phyloP scores from a whole-genome alignment of 2,797 vertebrate genomes.

The Ptychobarbus kaznakovi region DNA sequence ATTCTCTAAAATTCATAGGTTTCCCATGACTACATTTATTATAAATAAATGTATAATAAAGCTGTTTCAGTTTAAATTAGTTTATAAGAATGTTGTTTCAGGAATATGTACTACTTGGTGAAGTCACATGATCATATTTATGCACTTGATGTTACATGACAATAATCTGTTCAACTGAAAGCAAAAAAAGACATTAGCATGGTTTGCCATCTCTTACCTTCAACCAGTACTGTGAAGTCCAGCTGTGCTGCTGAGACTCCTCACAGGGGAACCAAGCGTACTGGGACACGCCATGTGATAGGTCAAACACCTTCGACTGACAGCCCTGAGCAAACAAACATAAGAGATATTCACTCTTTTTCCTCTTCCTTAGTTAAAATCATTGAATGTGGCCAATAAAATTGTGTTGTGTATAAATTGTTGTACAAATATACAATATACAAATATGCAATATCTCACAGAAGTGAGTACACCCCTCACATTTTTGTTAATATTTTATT shows the following conservation, averaged over 20 bases:
- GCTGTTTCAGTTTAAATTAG: not conserved
- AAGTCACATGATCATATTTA: not conserved
- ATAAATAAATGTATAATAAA: too few relatives aligned
- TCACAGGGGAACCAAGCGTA: conserved; percentile 88
- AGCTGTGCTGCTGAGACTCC: conserved; percentile 69
- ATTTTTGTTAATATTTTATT: too few relatives aligned
- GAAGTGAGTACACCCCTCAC: too few relatives aligned
- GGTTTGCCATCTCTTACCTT: conserved; percentile 74
- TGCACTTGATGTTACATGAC: conserved; percentile 4
- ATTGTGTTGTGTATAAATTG: too few relatives aligned
- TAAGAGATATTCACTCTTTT: not conserved
- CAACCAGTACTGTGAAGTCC: conserved; percentile 79
- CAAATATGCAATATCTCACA: too few relatives aligned
- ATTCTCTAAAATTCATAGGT: not conserved
- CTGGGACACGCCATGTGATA: conserved; percentile 81
- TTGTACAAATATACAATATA: too few relatives aligned
- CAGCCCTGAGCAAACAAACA: conserved; percentile 73
- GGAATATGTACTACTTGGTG: not conserved
- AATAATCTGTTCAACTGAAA: not conserved
- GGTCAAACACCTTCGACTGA: conserved; percentile 84
- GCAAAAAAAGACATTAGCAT: not conserved
- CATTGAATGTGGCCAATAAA: not conserved
- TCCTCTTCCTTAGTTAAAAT: not conserved
- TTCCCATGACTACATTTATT: not conserved
- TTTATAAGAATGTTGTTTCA: not conserved